Evolutionary conservation across 2,113 vertebrate genomes (phyloP).

Genomic region (Hyla sarda): DNA sequence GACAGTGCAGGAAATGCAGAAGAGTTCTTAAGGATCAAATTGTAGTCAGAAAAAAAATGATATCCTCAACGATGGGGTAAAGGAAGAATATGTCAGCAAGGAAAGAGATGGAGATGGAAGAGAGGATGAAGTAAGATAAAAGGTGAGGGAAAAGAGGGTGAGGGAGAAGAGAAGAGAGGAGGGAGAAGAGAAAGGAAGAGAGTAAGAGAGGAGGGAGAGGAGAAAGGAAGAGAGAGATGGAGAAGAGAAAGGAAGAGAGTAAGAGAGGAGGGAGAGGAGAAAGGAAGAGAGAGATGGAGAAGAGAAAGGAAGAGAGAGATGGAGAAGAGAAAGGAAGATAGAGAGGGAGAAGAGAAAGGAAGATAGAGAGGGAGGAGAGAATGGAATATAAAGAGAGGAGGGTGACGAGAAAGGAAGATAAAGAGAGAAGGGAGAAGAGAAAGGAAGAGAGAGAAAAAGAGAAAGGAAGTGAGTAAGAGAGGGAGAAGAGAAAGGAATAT

Average conservation of each 20-base stretch:
- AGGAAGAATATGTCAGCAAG: conserved; percentile 22
- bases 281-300: too few species aligned
- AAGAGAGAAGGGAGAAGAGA: conserved; percentile 10
- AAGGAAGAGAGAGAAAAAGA: neutral
- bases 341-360: neutral
- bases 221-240: too few species aligned
- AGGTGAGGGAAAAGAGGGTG: neutral
- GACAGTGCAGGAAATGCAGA: neutral
- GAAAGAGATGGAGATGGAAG: conserved; percentile 39
- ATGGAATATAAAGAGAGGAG: too few species aligned
- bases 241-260: neutral
- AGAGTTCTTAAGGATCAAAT: neutral
- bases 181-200: neutral
- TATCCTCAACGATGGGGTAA: neutral
- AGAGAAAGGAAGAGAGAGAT: too few species aligned
- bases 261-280: neutral
- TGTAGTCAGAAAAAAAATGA: neutral
- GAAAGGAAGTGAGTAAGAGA: neutral
- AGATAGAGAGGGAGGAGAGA: too few species aligned
- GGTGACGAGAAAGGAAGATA: neutral
- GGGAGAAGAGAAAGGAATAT: neutral
- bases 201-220: too few species aligned
- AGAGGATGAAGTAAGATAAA: conserved; percentile 21
- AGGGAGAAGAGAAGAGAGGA: neutral
- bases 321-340: too few species aligned